A percentile compares a stretch with the other conserved stretches of the same genome.
Conservation (phyloP, 2,113 vertebrate species). For the Chlorodrepanis virens region DNA sequence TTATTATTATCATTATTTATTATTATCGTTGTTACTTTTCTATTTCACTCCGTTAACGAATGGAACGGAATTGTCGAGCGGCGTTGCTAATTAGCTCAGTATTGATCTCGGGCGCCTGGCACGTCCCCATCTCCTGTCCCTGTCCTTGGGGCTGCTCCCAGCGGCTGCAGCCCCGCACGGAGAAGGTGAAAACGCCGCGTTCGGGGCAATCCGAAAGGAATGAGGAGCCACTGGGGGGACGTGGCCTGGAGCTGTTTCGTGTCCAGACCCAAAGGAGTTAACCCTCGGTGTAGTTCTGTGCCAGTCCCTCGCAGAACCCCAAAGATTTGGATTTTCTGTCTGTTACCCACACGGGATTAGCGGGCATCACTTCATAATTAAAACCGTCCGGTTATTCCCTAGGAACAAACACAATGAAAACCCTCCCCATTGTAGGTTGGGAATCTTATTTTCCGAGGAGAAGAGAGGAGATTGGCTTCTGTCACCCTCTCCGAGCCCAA, state of each 20-base stretch:
- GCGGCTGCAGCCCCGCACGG: neutral
- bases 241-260: neutral
- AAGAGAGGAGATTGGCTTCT: neutral
- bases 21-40: neutral
- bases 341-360: neutral
- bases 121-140: neutral
- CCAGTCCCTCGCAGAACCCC: neutral
- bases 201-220: neutral
- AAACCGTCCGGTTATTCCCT: neutral
- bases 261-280: neutral
- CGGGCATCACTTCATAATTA: neutral
- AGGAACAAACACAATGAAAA: neutral
- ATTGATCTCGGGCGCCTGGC: neutral
- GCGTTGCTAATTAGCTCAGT: neutral
- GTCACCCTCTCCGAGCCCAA: neutral
- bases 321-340: neutral
- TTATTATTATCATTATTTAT: neutral
- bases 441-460: neutral
- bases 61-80: neutral
- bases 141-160: neutral
- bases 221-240: neutral
- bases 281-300: neutral
- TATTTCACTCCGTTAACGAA: neutral
- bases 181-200: neutral
- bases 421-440: neutral